Evolutionary conservation across 2,888 invertebrate genomes (phyloP), one percentile per base, ranked within the genome.

Genomic region (Tetanocera ferruginea): DNA sequence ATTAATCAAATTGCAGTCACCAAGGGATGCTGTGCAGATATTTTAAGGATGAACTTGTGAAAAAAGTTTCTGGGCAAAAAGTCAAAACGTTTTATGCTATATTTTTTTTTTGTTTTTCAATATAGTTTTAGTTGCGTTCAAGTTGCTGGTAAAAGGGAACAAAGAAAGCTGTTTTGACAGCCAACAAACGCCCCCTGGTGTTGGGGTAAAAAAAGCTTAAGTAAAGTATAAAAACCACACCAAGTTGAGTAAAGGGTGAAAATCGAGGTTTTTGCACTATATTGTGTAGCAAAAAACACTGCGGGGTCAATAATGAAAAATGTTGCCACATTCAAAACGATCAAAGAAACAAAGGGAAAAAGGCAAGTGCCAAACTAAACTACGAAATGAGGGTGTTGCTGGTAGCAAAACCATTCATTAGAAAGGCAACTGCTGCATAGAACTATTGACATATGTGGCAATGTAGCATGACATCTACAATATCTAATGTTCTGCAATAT

Each of bases 41-140:
- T 14, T 31, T 31, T 31, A 28, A 62, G 28, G 28, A 28, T 62
- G 28, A 62, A 28, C 14, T 25, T 3, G 28, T 17, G 25, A 34
- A 31, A 64, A 64, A 64, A 3, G 6, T 31, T 28, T 64, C 64
- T n/a, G 64, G 64, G 34, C 64, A 64, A 64, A 31, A 64, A 64
- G 64, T 64, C 64, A 64, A 64, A 64, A 55, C 23, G 55, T 55
- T 55, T n/a, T 23, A 19, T 19, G 55, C 55, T n/a, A n/a, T n/a
- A n/a, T n/a, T 55, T 55, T 19, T 55, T 55, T n/a, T n/a, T 23
- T 43, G 2, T 43, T n/a, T n/a, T n/a, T n/a, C n/a, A n/a, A n/a
- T 43, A 43, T 43, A 43, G 43, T 43, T 43, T 43, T 2, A 43
- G 43, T 14, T 43, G 43, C 43, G 43, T 43, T 14, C 1, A 43